Evolutionary conservation across 2,113 vertebrate species (phyloP).

Genomic region (Desmodus rotundus): DNA sequence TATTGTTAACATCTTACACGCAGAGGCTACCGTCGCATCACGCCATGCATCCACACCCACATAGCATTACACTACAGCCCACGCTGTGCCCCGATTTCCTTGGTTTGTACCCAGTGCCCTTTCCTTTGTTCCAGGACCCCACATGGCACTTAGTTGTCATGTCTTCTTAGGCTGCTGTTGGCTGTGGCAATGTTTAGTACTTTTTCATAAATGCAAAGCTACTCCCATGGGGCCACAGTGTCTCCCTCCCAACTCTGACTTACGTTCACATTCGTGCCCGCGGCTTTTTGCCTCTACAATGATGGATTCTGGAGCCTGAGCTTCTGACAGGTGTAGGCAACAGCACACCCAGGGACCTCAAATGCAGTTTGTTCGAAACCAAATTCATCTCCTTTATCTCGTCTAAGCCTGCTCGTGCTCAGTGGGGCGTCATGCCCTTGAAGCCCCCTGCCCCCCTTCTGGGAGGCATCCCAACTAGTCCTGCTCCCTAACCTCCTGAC

Average conservation of each 20-base stretch:
- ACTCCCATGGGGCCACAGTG: background rate
- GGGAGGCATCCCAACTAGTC: background rate
- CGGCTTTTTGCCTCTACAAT: background rate
- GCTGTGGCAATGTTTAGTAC: background rate
- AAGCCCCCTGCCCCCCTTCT: too few species aligned
- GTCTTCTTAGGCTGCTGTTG: background rate
- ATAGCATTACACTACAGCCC: background rate
- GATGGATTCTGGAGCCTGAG: background rate
- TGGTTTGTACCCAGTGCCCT: background rate
- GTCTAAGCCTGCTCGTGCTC: background rate
- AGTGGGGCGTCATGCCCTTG: background rate
- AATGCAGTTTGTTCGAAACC: background rate
- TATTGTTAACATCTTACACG: background rate
- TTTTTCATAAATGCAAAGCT: background rate
- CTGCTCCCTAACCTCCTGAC: background rate
- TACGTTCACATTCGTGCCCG: background rate
- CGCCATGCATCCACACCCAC: background rate
- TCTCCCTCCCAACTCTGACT: background rate
- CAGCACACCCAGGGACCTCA: background rate
- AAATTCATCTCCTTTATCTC: background rate
- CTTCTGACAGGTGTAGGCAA: background rate
- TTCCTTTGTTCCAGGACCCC: background rate
- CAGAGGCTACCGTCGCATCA: background rate
- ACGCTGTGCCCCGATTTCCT: background rate
- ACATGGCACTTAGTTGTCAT: background rate